Conservation (phyloP, 2,888 invertebrate genomes). For the Merodon equestris region DNA sequence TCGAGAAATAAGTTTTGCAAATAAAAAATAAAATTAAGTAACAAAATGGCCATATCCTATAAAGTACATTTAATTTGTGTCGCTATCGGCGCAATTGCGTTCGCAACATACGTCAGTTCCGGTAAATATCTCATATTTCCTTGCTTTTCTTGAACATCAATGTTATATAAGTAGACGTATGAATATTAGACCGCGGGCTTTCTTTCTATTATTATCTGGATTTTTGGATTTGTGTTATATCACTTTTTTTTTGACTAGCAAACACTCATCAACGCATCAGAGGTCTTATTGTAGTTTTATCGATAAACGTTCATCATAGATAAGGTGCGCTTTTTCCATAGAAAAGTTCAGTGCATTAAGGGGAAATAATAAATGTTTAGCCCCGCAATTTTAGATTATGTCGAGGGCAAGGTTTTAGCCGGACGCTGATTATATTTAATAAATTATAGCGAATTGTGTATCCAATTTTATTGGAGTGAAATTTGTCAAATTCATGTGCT, state of each 20-base stretch:
- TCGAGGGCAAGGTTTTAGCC: not conserved
- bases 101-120: slow-evolving; percentile 73
- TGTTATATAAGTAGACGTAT: too few species aligned
- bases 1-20: too few species aligned
- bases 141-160: not conserved
- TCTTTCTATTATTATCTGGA: too few species aligned
- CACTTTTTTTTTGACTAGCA: not conserved
- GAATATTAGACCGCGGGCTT: too few species aligned
- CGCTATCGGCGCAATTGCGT: slow-evolving; percentile 70
- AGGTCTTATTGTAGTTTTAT: slow-evolving; percentile 36
- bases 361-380: slow-evolving; percentile 5
- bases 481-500: too few species aligned
- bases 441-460: too few species aligned
- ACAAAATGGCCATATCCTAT: not conserved
- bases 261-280: too few species aligned
- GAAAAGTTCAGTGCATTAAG: slow-evolving; percentile 24
- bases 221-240: too few species aligned
- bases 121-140: slow-evolving; percentile 72
- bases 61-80: slow-evolving; percentile 72
- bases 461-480: too few species aligned
- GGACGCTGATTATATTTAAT: too few species aligned
- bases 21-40: too few species aligned
- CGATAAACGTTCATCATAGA: slow-evolving; percentile 31
- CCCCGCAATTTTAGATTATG: slow-evolving; percentile 1
- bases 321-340: slow-evolving; percentile 14